Evolutionary conservation across 2,113 vertebrate genomes (phyloP), one percentile per base, ranked within the genome.

Genomic region (Recurvirostra avosetta): DNA sequence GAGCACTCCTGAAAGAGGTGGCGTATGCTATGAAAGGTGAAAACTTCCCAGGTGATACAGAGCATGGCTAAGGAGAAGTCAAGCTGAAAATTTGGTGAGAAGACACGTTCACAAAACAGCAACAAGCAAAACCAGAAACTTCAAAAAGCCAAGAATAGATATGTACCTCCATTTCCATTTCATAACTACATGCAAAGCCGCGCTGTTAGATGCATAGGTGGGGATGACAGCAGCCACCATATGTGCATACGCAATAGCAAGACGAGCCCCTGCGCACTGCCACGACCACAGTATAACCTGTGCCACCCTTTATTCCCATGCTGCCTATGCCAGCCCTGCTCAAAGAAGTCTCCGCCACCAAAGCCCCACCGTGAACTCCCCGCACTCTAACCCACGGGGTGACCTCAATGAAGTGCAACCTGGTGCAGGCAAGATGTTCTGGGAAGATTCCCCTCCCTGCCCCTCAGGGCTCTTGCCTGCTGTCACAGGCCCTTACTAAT

Each of bases 401-500:
- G 67, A 94, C 80, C 90, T 80, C 70, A 78, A 1, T 14, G 38
- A 66, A 93, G 86, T 87, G 91, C 88, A 93, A 16, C 66, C 71
- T 30, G 50, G 63, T 78, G 80, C 74, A 74, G 75, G 83, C 70
- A 91, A 81, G 66, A 91, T 76, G 70, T 85, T 96, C 73, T 38
- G 43, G 53, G 86, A 91, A 85, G 94, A 84, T 85, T 90, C 78
- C 65, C 70, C 70, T 70, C 67, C 63, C 81, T 79, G 68, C 65
- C 86, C 86, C 82, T 93, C 78, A 25, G 94, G 87, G 84, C 88
- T 34, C 50, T 92, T 0, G 5, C 55, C 45, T 82, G 91, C 93
- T 93, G 82, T 94, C 88, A 75, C 82, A 91, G 81, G 74, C 96
- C 84, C 62, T 74, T 52, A 65, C 95, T 97, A 97, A 97, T 97